Percentiles rank a stretch among this genome's conserved stretches.
These are phyloP conservation scores for Stenichneumon culpator DNA, from an alignment of 2,888 invertebrate genomes.

Conservation along the genomic window DNA sequence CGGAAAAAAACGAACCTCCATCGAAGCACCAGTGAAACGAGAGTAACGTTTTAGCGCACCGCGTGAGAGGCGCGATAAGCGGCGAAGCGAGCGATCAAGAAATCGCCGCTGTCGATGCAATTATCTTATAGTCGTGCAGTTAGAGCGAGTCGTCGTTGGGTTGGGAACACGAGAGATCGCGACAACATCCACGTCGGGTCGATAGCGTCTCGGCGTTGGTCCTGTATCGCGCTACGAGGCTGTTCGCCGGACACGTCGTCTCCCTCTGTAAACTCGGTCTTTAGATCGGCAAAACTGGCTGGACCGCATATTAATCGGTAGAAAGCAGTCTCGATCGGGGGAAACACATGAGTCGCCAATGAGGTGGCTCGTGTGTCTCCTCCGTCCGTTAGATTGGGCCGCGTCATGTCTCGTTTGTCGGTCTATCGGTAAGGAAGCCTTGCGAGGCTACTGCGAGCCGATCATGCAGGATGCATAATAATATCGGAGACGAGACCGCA, in stretches of 20 bases:
- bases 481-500: slow-evolving; percentile 1
- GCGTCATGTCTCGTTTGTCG: neutral
- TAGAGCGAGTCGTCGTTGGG: slow-evolving; percentile 49
- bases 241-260: slow-evolving; percentile 49
- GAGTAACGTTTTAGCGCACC: slow-evolving; percentile 33
- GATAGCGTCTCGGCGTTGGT: slow-evolving; percentile 45
- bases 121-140: slow-evolving; percentile 53
- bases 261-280: slow-evolving; percentile 46
- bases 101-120: slow-evolving; percentile 67
- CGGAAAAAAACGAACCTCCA: neutral
- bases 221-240: slow-evolving; percentile 72
- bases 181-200: slow-evolving; percentile 55
- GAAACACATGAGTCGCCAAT: slow-evolving; percentile 47
- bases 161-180: slow-evolving; percentile 23
- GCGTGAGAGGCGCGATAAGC: slow-evolving; percentile 48
- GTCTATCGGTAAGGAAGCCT: slow-evolving; percentile 36
- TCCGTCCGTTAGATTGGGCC: neutral
- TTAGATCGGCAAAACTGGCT: slow-evolving; percentile 71
- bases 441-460: slow-evolving; percentile 27
- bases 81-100: slow-evolving; percentile 55
- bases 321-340: slow-evolving; percentile 73
- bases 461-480: slow-evolving; percentile 34
- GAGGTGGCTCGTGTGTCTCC: slow-evolving; percentile 22
- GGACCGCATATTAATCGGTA: slow-evolving; percentile 78
- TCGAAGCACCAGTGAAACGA: slow-evolving; percentile 27